Conservation (phyloP, 2,888 invertebrate species). For the Drosophila monieri region DNA sequence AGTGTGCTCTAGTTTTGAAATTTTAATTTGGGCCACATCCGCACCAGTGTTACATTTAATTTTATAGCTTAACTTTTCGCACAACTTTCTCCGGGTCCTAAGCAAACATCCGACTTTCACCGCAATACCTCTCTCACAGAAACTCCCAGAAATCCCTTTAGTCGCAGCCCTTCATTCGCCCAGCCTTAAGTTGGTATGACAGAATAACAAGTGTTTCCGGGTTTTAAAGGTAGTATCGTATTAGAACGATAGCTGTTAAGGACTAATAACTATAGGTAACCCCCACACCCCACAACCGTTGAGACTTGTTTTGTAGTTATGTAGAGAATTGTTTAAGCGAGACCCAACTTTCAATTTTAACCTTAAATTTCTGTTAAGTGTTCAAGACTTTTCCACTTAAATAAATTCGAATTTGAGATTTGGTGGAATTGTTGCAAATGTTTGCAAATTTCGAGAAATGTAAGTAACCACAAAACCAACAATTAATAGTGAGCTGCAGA, state of each 20-base stretch:
- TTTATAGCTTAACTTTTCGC: slow-evolving; percentile 55
- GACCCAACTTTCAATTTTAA: slow-evolving; percentile 23
- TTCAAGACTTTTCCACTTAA: slow-evolving; percentile 12
- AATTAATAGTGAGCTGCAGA: slow-evolving; percentile 52
- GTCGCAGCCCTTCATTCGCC: slow-evolving; percentile 9
- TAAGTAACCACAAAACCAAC: slow-evolving; percentile 16
- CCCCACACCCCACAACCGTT: slow-evolving; percentile 15
- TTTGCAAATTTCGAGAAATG: slow-evolving; percentile 26
- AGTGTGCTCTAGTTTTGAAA: slow-evolving; percentile 62
- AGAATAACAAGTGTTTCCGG: slow-evolving; percentile 66
- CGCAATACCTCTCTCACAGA: not conserved
- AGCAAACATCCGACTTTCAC: slow-evolving; percentile 2
- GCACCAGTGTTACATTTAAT: slow-evolving; percentile 56
- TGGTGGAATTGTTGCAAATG: slow-evolving; percentile 12
- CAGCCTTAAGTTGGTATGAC: slow-evolving; percentile 32
- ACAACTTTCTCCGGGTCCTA: slow-evolving; percentile 20
- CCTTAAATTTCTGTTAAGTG: slow-evolving; percentile 21
- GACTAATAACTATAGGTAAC: slow-evolving; percentile 41
- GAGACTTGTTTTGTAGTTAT: slow-evolving; percentile 35
- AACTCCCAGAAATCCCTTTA: not conserved
- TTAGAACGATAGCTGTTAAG: slow-evolving; percentile 48
- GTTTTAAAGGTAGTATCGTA: slow-evolving; percentile 62
- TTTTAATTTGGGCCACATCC: slow-evolving; percentile 59
- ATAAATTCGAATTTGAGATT: slow-evolving; percentile 21
- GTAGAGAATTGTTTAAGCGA: slow-evolving; percentile 11